Percentiles rank a stretch among this genome's conserved stretches.
Conservation (phyloP, 2,113 vertebrate species). For the Pangasianodon gigas region DNA sequence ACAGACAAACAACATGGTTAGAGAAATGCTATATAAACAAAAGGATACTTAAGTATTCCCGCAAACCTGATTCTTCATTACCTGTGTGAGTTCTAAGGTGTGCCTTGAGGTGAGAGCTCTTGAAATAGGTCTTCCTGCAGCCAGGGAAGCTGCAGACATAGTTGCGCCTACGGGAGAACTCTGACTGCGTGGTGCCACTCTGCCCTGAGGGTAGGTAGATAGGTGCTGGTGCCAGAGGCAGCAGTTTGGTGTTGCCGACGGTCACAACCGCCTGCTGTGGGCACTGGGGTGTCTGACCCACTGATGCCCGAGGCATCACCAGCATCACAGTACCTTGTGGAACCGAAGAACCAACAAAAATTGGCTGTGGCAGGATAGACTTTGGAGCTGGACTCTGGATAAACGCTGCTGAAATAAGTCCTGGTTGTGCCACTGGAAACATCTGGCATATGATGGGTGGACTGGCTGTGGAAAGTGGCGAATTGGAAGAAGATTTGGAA, state of each 20-base stretch:
- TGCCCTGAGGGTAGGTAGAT: slow-evolving; percentile 84
- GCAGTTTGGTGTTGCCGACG: slow-evolving; percentile 85
- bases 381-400: slow-evolving; percentile 79
- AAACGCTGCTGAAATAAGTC: slow-evolving; percentile 84
- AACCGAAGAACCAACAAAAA: slow-evolving; percentile 83
- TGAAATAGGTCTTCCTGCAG: slow-evolving; percentile 97
- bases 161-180: slow-evolving; percentile 93
- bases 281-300: slow-evolving; percentile 74
- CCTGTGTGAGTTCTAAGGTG: slow-evolving; percentile 97
- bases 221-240: slow-evolving; percentile 93
- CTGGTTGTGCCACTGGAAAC: slow-evolving; percentile 84
- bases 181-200: slow-evolving; percentile 70
- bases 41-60: not conserved
- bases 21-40: not conserved
- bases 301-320: slow-evolving; percentile 83
- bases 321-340: slow-evolving; percentile 93
- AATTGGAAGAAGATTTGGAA: slow-evolving; percentile 59
- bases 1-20: not conserved
- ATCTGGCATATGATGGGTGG: slow-evolving; percentile 92
- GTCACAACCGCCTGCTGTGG: slow-evolving; percentile 80
- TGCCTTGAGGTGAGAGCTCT: slow-evolving; percentile 98
- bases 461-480: slow-evolving; percentile 73
- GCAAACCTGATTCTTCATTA: not conserved
- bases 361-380: slow-evolving; percentile 75
- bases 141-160: slow-evolving; percentile 90